phyloP scores from a whole-genome alignment of 2,797 vertebrate species.

The Otus scops region DNA sequence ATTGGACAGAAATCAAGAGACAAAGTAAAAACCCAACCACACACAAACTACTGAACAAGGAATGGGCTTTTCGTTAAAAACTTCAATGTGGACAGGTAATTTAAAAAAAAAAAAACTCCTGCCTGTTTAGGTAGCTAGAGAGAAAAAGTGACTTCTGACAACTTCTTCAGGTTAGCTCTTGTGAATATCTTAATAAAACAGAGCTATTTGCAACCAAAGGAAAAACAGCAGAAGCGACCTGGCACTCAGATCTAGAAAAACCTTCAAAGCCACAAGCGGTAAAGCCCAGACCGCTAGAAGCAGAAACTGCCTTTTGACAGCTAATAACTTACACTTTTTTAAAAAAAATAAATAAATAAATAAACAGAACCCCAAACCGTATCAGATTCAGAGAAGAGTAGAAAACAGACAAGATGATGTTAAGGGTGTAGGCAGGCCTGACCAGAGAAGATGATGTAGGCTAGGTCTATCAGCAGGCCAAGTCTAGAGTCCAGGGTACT shows the following conservation, averaged over 20 bases:
- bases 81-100: not conserved
- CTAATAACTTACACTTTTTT: not conserved
- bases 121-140: not conserved
- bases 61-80: not conserved
- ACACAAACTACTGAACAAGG: accelerated
- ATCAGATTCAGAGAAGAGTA: not conserved
- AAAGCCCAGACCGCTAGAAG: not conserved
- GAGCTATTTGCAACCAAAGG: not conserved
- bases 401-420: not conserved
- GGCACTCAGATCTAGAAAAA: not conserved
- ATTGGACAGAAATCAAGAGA: not conserved
- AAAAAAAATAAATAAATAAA: not conserved
- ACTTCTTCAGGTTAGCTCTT: not conserved
- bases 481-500: not conserved
- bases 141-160: not conserved
- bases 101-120: not conserved
- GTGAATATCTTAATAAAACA: not conserved
- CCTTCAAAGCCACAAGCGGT: not conserved
- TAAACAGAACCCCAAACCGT: not conserved
- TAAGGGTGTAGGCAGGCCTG: not conserved
- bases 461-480: not conserved
- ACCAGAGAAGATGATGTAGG: not conserved
- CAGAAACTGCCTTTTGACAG: not conserved
- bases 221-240: not conserved
- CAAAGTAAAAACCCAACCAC: not conserved